A percentile compares a stretch with the other conserved stretches of the same genome.
These are phyloP conservation scores for Prunella himalayana DNA, from an alignment of 2,113 vertebrate species.

Conservation along the genomic window DNA sequence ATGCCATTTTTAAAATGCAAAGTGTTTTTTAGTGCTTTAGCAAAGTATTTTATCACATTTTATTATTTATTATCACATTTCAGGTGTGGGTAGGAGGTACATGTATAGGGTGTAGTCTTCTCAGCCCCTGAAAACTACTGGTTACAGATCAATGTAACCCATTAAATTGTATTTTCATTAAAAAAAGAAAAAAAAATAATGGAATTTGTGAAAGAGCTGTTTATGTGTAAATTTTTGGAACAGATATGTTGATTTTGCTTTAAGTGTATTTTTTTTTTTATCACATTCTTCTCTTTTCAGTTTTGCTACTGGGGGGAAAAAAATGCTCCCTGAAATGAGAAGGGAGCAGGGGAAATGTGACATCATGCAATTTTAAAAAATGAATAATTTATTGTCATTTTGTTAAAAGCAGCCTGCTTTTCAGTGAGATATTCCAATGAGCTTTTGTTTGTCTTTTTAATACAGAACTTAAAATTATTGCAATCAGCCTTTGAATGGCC, in stretches of 20 bases:
- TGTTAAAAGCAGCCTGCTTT: background rate
- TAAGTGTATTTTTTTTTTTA: rapidly evolving
- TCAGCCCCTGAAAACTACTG: background rate
- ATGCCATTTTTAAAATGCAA: background rate
- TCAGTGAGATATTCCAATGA: background rate
- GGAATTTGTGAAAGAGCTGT: background rate
- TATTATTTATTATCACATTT: background rate
- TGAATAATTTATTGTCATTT: background rate
- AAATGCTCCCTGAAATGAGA: background rate
- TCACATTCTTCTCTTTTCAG: background rate
- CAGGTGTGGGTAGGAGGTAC: background rate
- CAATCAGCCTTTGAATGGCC: background rate
- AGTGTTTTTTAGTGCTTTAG: background rate
- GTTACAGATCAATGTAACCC: rapidly evolving
- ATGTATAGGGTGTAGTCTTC: background rate
- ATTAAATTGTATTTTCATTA: background rate
- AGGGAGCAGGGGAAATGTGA: background rate
- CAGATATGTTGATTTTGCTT: background rate
- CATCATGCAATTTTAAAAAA: too few relatives aligned
- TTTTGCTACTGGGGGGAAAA: background rate
- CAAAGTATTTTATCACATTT: too few relatives aligned
- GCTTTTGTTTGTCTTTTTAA: background rate
- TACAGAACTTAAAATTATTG: background rate
- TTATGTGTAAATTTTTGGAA: background rate
- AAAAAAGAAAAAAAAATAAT: background rate